These are phyloP conservation scores for Atta colombica DNA, from an alignment of 1,140 invertebrate species.

Conservation along the genomic window DNA sequence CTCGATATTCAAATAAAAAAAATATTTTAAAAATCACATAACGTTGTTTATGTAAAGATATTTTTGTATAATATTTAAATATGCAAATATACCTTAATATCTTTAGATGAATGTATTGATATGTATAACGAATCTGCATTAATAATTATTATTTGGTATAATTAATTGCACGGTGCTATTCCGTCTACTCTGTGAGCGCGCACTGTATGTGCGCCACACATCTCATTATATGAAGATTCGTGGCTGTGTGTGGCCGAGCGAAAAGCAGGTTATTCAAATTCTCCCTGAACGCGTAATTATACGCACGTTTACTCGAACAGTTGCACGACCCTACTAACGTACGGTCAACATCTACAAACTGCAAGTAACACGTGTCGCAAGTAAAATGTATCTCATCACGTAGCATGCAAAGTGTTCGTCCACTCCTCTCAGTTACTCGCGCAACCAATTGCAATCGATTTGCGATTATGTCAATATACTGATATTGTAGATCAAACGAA, in stretches of 20 bases:
- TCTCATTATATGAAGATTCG: constrained; percentile 46
- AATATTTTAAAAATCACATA: background rate
- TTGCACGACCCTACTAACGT: constrained; percentile 6
- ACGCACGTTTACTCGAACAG: constrained; percentile 61
- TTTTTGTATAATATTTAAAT: background rate
- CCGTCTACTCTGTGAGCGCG: constrained; percentile 8
- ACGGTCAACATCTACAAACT: constrained; percentile 9
- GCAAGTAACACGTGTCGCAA: constrained; percentile 65
- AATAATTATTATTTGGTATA: background rate
- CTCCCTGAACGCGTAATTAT: constrained; percentile 69
- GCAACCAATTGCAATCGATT: constrained; percentile 45
- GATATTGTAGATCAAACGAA: constrained; percentile 24
- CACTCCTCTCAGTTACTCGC: constrained; percentile 45
- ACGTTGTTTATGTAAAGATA: background rate
- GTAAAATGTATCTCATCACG: constrained; percentile 42
- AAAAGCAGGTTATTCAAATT: constrained; percentile 70
- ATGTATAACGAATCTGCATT: background rate
- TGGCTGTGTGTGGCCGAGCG: constrained; percentile 24
- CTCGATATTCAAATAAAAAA: background rate
- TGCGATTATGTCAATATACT: constrained; percentile 30
- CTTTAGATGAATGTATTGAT: background rate
- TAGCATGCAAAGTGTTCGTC: constrained; percentile 62
- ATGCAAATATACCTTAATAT: background rate
- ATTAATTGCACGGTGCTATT: constrained; percentile 42
- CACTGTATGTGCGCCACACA: background rate